Conservation (phyloP, 2,113 vertebrate genomes). For the Pipra filicauda region DNA sequence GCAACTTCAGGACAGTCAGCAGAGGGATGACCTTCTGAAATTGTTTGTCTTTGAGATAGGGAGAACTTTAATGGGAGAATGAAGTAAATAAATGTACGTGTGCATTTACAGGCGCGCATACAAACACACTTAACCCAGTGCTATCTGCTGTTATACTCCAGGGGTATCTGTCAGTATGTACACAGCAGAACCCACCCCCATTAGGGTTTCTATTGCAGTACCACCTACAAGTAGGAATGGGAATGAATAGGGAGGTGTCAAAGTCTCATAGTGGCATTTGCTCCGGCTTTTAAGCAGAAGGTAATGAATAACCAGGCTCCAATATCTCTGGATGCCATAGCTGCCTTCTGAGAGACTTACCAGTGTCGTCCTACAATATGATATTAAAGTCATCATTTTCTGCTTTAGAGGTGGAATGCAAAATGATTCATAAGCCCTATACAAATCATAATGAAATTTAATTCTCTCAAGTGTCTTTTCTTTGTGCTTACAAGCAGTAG, state of each 20-base stretch:
- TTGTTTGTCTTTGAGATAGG: neutral
- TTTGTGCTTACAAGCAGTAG: slow-evolving; percentile 61
- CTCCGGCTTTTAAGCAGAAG: slow-evolving; percentile 48
- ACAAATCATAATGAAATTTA: slow-evolving; percentile 72
- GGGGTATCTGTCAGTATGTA: neutral
- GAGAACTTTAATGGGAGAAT: neutral
- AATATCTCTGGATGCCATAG: slow-evolving; percentile 45
- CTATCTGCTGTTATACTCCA: neutral
- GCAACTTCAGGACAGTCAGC: neutral
- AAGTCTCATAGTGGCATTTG: slow-evolving; percentile 58
- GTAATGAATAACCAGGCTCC: slow-evolving; percentile 45
- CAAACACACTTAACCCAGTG: neutral
- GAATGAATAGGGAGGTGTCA: slow-evolving; percentile 9
- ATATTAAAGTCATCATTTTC: slow-evolving; percentile 80
- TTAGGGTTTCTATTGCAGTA: neutral
- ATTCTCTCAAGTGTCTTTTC: slow-evolving; percentile 75
- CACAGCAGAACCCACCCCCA: neutral
- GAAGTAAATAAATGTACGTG: neutral
- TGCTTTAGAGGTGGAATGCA: slow-evolving; percentile 71
- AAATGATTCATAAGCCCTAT: slow-evolving; percentile 73
- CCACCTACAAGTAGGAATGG: neutral
- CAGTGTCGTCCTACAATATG: slow-evolving; percentile 61
- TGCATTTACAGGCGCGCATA: neutral
- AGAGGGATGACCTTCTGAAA: neutral
- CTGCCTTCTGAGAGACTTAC: slow-evolving; percentile 63